Conservation (phyloP, 2,113 vertebrate species). For the Perca fluviatilis region DNA sequence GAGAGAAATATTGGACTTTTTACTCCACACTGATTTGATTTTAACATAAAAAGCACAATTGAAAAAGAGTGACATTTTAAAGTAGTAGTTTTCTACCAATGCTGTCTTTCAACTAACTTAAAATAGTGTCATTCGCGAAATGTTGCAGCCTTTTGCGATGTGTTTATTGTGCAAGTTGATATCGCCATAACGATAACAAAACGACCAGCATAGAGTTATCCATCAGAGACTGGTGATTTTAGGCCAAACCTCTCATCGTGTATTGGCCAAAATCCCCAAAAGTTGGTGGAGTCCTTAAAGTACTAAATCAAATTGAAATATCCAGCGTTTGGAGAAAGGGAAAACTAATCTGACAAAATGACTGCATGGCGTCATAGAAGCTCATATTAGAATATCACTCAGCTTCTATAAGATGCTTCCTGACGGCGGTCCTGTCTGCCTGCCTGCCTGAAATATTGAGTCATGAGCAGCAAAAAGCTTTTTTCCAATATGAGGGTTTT, state of each 20-base stretch:
- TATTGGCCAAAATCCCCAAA: too few relatives aligned
- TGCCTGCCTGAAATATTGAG: conserved; percentile 17
- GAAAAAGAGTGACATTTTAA: too few relatives aligned
- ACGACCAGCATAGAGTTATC: background rate
- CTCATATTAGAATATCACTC: background rate
- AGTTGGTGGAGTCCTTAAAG: background rate
- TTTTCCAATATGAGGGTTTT: conserved; percentile 19
- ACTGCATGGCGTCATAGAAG: background rate
- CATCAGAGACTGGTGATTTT: background rate
- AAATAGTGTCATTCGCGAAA: too few relatives aligned
- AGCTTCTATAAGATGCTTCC: conserved; percentile 10
- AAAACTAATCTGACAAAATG: conserved; percentile 18
- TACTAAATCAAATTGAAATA: conserved; percentile 14
- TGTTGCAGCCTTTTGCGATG: too few relatives aligned
- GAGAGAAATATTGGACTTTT: too few relatives aligned
- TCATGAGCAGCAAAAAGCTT: conserved; percentile 18
- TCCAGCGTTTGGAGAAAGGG: conserved; percentile 1
- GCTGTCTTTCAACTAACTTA: too few relatives aligned
- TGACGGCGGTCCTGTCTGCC: conserved; percentile 2
- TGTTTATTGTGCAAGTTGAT: too few relatives aligned
- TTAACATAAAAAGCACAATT: too few relatives aligned
- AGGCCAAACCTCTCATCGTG: background rate
- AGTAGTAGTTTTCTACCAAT: too few relatives aligned
- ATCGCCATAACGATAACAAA: too few relatives aligned
- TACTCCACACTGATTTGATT: too few relatives aligned